Evolutionary conservation across 1,140 invertebrate genomes (phyloP), one percentile per base, ranked within the genome.

Genomic region (Cataglyphis hispanica): DNA sequence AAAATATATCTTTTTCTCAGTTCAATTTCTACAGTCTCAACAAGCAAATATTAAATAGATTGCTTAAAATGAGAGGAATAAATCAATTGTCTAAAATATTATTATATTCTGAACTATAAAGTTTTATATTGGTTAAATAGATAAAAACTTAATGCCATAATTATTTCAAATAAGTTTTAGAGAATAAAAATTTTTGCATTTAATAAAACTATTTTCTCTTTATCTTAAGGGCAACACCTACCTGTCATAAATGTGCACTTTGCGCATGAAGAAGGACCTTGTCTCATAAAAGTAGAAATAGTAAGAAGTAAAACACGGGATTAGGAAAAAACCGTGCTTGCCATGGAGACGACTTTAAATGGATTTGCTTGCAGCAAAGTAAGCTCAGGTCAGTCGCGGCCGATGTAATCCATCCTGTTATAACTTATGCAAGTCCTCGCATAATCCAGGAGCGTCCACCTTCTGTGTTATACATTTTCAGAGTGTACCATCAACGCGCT

Each of bases 401-500:
- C 61, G 43, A 34, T 53, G 75, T 85, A 85, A 85, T 85, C 84
- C 84, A 80, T 85, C 84, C 75, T 77, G 84, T 85, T 85, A 80
- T 85, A 85, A 85, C 84, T 85, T 85, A 67, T 85, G 84, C 63
- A 85, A 85, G 75, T 60, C 75, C 80, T 78, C 53, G 75, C 63
- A 69, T 85, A 85, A 85, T 85, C 75, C 46, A n/a, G 63, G 31
- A 69, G 75, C 63, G 84, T 85, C 75, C 74, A 80, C 75, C 27
- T 19, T 80, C 75, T 43, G 31, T 60, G 74, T 85, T 85, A 69
- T 84, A 84, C 81, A 64, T 77, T 77, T 84, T 53, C 43, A 63
- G 69, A 64, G 60, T 27, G 22, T 50, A 63, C 58, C 72, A 64
- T 75, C 64, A 84, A 84, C 72, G 43, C 61, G 69, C 16, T 77